Conservation (phyloP, 2,113 vertebrate species). For the Chunga burmeisteri region DNA sequence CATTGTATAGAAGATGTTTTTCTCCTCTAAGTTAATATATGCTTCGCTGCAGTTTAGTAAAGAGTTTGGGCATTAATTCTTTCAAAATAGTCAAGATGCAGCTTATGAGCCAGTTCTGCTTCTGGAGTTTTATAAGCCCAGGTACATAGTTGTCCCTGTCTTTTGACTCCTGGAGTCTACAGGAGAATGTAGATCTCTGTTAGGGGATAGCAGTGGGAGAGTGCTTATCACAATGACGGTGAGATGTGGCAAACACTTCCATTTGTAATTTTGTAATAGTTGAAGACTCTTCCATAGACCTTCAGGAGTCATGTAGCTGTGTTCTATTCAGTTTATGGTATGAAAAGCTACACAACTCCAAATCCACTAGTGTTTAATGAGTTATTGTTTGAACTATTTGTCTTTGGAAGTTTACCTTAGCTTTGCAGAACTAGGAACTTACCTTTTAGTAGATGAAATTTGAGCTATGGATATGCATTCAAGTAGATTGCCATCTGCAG, state of each 20-base stretch:
- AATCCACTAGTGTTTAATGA: neutral
- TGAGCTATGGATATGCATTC: neutral
- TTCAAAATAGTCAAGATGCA: neutral
- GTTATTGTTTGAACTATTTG: neutral
- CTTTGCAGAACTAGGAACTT: neutral
- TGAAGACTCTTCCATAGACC: neutral
- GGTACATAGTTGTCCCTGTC: neutral
- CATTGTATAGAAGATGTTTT: neutral
- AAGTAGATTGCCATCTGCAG: neutral
- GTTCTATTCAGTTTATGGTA: neutral
- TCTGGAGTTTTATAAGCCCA: neutral
- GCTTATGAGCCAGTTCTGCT: neutral
- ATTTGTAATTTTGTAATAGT: neutral
- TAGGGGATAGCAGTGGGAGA: neutral
- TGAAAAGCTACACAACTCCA: neutral
- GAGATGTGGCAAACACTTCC: neutral
- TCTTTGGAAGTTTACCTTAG: neutral
- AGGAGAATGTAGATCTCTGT: neutral
- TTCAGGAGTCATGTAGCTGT: neutral
- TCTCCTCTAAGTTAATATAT: neutral
- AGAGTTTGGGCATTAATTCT: neutral
- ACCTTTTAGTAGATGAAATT: neutral
- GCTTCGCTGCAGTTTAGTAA: neutral
- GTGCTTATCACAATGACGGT: neutral
- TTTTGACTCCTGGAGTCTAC: neutral